Percentiles rank a stretch among this genome's conserved stretches.
phyloP scores from a whole-genome alignment of 2,797 vertebrate genomes.

The Florisuga fusca region DNA sequence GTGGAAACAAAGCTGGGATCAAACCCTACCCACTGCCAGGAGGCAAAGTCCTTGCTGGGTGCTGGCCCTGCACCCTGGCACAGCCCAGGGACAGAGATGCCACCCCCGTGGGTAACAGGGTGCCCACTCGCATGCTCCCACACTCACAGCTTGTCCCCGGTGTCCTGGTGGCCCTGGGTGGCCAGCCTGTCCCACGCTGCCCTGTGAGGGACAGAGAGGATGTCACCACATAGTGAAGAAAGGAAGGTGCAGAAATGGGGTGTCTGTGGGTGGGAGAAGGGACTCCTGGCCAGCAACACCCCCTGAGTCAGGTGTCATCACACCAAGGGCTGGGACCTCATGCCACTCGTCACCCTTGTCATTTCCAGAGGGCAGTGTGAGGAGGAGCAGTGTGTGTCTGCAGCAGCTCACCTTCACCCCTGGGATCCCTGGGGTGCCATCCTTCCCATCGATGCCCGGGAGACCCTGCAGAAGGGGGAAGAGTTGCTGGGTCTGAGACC shows the following conservation, averaged over 20 bases:
- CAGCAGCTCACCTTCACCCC: constrained; percentile 88
- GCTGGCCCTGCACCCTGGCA: not conserved
- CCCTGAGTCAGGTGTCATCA: not conserved
- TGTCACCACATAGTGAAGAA: accelerated
- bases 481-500: accelerated
- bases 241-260: not conserved
- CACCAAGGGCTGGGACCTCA: accelerated
- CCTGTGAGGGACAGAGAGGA: constrained; percentile 73
- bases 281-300: not conserved
- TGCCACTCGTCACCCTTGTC: accelerated
- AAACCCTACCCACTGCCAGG: too few relatives aligned
- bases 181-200: constrained; percentile 85
- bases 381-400: accelerated
- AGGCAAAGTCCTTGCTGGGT: not conserved
- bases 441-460: constrained; percentile 95
- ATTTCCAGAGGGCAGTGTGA: not conserved
- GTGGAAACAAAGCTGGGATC: not conserved
- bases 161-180: constrained; percentile 87
- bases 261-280: not conserved
- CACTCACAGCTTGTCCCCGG: constrained; percentile 92
- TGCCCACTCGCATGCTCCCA: too few relatives aligned
- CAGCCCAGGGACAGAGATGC: accelerated
- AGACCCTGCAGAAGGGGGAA: constrained; percentile 83
- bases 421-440: constrained; percentile 91
- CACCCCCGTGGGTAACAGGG: not conserved